Percentiles rank a stretch among this genome's conserved stretches.
phyloP scores from a whole-genome alignment of 2,113 vertebrate genomes.

The Macrotis lagotis region DNA sequence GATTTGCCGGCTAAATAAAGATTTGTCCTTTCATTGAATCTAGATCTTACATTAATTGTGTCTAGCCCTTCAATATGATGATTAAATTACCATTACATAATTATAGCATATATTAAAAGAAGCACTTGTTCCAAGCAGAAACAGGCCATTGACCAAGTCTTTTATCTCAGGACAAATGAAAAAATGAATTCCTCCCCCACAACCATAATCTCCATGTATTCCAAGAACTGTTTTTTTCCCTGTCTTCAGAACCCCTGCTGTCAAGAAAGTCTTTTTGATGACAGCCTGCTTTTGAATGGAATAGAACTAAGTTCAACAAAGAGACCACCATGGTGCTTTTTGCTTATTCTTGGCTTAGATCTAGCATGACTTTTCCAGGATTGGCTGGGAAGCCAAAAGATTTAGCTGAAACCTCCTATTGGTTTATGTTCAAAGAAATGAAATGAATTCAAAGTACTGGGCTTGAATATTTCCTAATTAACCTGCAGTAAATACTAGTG shows the following conservation, averaged over 20 bases:
- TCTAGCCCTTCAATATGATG: not conserved
- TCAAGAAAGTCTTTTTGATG: slow-evolving; percentile 56
- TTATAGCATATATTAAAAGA: not conserved
- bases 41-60: slow-evolving; percentile 28
- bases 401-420: slow-evolving; percentile 51
- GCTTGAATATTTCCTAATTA: slow-evolving; percentile 67
- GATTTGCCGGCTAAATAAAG: not conserved
- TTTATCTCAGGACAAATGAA: slow-evolving; percentile 19
- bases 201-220: not conserved
- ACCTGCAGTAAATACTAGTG: slow-evolving; percentile 53
- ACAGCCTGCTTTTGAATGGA: not conserved
- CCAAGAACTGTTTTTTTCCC: slow-evolving; percentile 27
- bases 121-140: slow-evolving; percentile 7
- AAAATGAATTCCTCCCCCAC: not conserved
- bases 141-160: not conserved
- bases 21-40: not conserved
- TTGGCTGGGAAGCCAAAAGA: not conserved
- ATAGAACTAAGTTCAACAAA: slow-evolving; percentile 6
- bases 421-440: slow-evolving; percentile 62
- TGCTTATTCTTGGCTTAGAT: slow-evolving; percentile 41
- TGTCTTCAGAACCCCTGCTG: slow-evolving; percentile 21
- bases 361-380: slow-evolving; percentile 34
- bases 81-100: not conserved
- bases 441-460: slow-evolving; percentile 41
- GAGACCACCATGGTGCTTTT: slow-evolving; percentile 13